A percentile compares a stretch with the other conserved stretches of the same genome.
Conservation (phyloP, 2,797 vertebrate genomes). For the Danio choprae region DNA sequence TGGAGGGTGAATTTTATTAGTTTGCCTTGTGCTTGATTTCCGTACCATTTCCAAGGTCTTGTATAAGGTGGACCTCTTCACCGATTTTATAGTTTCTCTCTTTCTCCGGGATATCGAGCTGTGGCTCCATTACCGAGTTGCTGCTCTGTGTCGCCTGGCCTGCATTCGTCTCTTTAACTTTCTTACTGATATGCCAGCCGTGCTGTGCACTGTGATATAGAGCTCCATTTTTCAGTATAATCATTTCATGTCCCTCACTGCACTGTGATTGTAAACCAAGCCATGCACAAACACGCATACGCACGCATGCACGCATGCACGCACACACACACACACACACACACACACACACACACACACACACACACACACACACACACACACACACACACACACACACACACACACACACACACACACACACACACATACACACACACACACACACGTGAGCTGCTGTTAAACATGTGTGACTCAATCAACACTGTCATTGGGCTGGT, state of each 20-base stretch:
- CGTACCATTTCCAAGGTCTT: slow-evolving; percentile 55
- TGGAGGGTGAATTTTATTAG: slow-evolving; percentile 60
- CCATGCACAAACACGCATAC: slow-evolving; percentile 19
- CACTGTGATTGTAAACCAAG: slow-evolving; percentile 49
- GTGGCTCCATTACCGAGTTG: slow-evolving; percentile 50
- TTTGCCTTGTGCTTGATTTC: slow-evolving; percentile 53
- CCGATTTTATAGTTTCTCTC: slow-evolving; percentile 57
- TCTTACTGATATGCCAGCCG: slow-evolving; percentile 53
- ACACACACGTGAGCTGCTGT: background rate
- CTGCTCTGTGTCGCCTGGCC: slow-evolving; percentile 42
- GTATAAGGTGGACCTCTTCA: slow-evolving; percentile 54
- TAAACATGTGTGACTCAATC: slow-evolving; percentile 55
- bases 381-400: slow-evolving; percentile 1
- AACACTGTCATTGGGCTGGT: slow-evolving; percentile 48
- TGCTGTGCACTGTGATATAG: slow-evolving; percentile 49
- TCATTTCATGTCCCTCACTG: slow-evolving; percentile 45
- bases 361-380: too few relatives aligned
- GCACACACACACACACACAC: background rate
- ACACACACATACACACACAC: background rate
- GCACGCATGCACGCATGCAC: background rate
- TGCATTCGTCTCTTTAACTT: slow-evolving; percentile 59
- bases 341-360: background rate
- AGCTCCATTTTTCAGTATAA: slow-evolving; percentile 57
- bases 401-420: background rate
- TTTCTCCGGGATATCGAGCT: slow-evolving; percentile 50